phyloP scores from a whole-genome alignment of 2,888 invertebrate genomes.

The Chesias legatella region DNA sequence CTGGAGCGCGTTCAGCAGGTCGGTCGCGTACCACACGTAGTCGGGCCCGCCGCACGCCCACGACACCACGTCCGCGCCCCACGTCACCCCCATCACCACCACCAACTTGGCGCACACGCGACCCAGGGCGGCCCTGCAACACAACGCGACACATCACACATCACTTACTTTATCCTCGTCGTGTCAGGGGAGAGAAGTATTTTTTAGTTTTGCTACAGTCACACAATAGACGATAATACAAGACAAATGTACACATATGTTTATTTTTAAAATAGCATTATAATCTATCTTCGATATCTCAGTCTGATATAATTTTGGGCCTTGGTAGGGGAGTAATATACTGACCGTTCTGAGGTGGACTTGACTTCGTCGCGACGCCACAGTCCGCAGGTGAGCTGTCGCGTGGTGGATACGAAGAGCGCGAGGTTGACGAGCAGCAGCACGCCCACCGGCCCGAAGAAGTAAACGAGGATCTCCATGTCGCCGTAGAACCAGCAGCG shows the following conservation, averaged over 20 bases:
- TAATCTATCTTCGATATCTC: too few species aligned
- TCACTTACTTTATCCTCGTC: too few species aligned
- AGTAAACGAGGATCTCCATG: conserved; percentile 90
- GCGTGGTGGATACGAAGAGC: conserved; percentile 89
- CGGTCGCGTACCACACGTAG: conserved; percentile 91
- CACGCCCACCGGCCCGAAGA: conserved; percentile 91
- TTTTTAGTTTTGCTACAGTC: too few species aligned
- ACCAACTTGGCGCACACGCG: conserved; percentile 93
- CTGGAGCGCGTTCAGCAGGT: conserved; percentile 91
- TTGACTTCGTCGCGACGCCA: conserved; percentile 94
- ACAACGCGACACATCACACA: neutral
- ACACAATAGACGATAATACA: too few species aligned
- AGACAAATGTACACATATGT: too few species aligned
- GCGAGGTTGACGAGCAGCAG: conserved; percentile 88
- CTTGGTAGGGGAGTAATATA: too few species aligned
- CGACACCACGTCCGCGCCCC: conserved; percentile 89
- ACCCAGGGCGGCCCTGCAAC: conserved; percentile 85
- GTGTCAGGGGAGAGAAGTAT: too few species aligned
- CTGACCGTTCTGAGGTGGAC: conserved; percentile 82
- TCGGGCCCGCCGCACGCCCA: conserved; percentile 91
- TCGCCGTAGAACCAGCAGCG: conserved; percentile 93
- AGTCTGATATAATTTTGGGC: too few species aligned
- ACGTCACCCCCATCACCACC: conserved; percentile 79
- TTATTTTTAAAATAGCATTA: too few species aligned
- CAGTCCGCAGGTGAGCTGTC: conserved; percentile 91